A percentile compares a stretch with the other conserved stretches of the same genome.
Conservation (phyloP, 92 coral and sea anemone genomes). For the Chrysogorgia sp. region DNA sequence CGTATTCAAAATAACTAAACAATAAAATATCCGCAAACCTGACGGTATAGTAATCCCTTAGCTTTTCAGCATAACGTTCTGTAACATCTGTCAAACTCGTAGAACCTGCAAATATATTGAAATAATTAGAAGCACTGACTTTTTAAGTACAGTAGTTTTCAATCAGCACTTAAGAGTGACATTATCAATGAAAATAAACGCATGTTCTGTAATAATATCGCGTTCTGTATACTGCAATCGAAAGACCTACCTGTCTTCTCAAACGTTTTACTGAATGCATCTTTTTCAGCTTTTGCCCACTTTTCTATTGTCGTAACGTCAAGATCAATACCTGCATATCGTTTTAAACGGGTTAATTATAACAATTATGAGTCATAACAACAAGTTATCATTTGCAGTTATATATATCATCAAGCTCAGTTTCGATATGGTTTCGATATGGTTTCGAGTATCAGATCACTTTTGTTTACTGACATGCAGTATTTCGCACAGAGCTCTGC, state of each 20-base stretch:
- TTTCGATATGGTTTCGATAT: too few relatives aligned
- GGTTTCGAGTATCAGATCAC: too few relatives aligned
- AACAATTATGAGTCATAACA: too few relatives aligned
- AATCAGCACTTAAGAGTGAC: too few relatives aligned
- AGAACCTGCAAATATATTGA: neutral
- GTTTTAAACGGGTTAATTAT: too few relatives aligned
- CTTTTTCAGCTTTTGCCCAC: conserved; percentile 48
- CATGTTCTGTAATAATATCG: neutral
- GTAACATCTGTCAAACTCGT: neutral
- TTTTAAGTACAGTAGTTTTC: too few relatives aligned
- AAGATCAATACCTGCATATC: conserved; percentile 36
- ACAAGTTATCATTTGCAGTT: too few relatives aligned
- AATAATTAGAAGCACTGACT: neutral
- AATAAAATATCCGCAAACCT: conserved; percentile 14
- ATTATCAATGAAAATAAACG: too few relatives aligned
- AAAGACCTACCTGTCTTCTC: conserved; percentile 17
- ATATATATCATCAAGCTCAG: too few relatives aligned
- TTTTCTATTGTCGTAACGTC: conserved; percentile 26
- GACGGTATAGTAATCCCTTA: conserved; percentile 46
- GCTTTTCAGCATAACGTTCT: conserved; percentile 38
- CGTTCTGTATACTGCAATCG: too few relatives aligned
- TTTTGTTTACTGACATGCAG: too few relatives aligned
- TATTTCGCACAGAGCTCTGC: too few relatives aligned
- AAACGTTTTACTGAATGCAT: neutral
- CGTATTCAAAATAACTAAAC: conserved; percentile 3